Percentiles rank a stretch among this genome's conserved stretches.
phyloP scores from a whole-genome alignment of 2,797 vertebrate species.

The Furcifer pardalis region DNA sequence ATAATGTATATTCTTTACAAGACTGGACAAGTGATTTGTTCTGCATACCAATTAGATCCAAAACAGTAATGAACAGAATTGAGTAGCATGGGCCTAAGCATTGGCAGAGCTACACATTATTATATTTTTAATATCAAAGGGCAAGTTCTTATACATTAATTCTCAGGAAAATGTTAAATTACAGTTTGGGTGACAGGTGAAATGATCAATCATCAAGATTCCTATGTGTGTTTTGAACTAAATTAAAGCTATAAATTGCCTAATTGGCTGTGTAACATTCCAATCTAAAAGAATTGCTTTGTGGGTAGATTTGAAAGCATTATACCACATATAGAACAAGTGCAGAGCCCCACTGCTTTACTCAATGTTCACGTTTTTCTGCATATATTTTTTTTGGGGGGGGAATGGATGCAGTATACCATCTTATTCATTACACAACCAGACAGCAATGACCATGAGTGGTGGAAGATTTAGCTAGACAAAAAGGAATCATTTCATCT shows the following conservation, averaged over 20 bases:
- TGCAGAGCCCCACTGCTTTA: background rate
- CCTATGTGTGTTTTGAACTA: background rate
- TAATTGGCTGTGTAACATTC: background rate
- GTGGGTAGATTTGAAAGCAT: background rate
- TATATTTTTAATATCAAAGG: slow-evolving; percentile 55
- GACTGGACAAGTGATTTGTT: slow-evolving; percentile 74
- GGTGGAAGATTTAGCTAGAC: background rate
- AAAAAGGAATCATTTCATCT: background rate
- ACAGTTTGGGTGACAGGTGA: slow-evolving; percentile 40
- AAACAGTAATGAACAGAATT: slow-evolving; percentile 65
- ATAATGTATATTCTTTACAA: slow-evolving; percentile 81
- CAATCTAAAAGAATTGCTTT: background rate
- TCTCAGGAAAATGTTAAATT: slow-evolving; percentile 35
- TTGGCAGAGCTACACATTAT: slow-evolving; percentile 14
- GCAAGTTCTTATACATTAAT: slow-evolving; percentile 42
- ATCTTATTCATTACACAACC: background rate
- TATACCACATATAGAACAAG: background rate
- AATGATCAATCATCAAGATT: background rate
- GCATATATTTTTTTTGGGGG: too few species aligned
- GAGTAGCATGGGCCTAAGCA: background rate
- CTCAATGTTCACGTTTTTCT: too few species aligned
- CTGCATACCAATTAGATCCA: slow-evolving; percentile 75
- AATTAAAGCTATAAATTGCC: background rate
- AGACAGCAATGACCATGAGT: background rate
- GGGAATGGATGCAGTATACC: background rate